Evolutionary conservation across 1,140 invertebrate species (phyloP), one percentile per base, ranked within the genome.

Genomic region (Dinothrombium tinctorium): DNA sequence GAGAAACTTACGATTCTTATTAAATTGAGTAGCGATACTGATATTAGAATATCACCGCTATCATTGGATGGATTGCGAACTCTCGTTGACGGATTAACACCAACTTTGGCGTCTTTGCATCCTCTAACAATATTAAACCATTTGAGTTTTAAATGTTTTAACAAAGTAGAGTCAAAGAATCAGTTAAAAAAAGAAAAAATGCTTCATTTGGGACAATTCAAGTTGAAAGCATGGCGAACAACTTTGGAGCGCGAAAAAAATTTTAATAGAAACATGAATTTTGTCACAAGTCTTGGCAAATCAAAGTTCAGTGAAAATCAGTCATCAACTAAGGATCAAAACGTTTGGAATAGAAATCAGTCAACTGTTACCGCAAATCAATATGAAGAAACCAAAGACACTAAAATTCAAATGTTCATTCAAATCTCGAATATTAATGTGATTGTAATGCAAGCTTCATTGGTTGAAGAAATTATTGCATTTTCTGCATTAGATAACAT

Each of bases 381-480:
- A 61, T 78, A 14, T 49, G 78, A 83, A 60, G 77, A 86, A 58
- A 77, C 72, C 39, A 75, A 81, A 35, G 71, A 69, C 33, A 74
- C 71, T 0, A 76, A 80, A 57, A 59, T 78, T 4, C 78, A 83
- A 60, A 74, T 76, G 5, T 72, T 74, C 32, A 66, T 84, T 45
- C 70, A 76, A 37, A 60, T 86, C 37, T 76, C 78, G 20, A 83
- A 81, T 61, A 65, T 94, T 4, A 92, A 90, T 54, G 69, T 95
- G 21, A 80, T 80, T 33, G 67, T 90, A 28, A 63, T 95, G 21
- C 89, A 94, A 63, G 79, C 81, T 0, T 89, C 83, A 0, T 79
- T 94, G 29, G 81, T 94, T 0, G 87, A 94, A 62, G 86, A 94
- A 60, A 73, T 89, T 38, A 89, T 90, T 52, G 79, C 81, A 0